Conservation (phyloP, 1,140 invertebrate genomes). For the Aphelinus certus region DNA sequence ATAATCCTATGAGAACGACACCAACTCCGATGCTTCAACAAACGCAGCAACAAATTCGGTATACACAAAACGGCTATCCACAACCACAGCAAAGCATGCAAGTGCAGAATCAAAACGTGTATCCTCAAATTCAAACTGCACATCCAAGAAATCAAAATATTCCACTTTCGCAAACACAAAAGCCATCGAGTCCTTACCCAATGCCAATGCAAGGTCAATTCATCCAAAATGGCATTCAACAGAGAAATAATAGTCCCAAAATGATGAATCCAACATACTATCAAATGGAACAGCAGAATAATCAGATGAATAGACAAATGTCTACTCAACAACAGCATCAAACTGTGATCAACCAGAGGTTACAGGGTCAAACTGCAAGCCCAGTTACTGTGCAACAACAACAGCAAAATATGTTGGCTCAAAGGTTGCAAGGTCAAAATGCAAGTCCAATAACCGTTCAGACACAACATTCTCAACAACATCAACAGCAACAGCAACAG, state of each 20-base stretch:
- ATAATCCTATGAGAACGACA: slow-evolving; percentile 38
- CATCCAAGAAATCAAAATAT: slow-evolving; percentile 56
- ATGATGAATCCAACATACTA: slow-evolving; percentile 56
- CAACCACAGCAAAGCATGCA: slow-evolving; percentile 32
- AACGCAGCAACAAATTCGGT: slow-evolving; percentile 57
- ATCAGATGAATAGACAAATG: slow-evolving; percentile 61
- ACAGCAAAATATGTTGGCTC: slow-evolving; percentile 29
- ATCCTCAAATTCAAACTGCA: slow-evolving; percentile 54
- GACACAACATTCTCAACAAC: too few species aligned
- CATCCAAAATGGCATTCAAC: slow-evolving; percentile 49
- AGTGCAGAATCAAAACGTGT: slow-evolving; percentile 39
- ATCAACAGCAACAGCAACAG: slow-evolving; percentile 53
- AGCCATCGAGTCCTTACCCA: slow-evolving; percentile 59
- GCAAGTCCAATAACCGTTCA: slow-evolving; percentile 61
- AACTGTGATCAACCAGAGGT: slow-evolving; percentile 52
- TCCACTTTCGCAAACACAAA: slow-evolving; percentile 53
- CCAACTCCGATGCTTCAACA: slow-evolving; percentile 52
- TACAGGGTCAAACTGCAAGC: slow-evolving; percentile 49
- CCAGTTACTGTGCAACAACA: slow-evolving; percentile 20
- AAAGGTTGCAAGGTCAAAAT: slow-evolving; percentile 25
- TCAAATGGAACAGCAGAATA: slow-evolving; percentile 61
- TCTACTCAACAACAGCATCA: slow-evolving; percentile 38
- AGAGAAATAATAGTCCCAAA: slow-evolving; percentile 47
- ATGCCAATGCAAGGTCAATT: slow-evolving; percentile 56
- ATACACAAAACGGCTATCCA: slow-evolving; percentile 58